Percentiles rank a stretch among this genome's conserved stretches.
Evolutionary conservation across 2,797 vertebrate genomes (phyloP).

Genomic region (Sylvilagus floridanus): DNA sequence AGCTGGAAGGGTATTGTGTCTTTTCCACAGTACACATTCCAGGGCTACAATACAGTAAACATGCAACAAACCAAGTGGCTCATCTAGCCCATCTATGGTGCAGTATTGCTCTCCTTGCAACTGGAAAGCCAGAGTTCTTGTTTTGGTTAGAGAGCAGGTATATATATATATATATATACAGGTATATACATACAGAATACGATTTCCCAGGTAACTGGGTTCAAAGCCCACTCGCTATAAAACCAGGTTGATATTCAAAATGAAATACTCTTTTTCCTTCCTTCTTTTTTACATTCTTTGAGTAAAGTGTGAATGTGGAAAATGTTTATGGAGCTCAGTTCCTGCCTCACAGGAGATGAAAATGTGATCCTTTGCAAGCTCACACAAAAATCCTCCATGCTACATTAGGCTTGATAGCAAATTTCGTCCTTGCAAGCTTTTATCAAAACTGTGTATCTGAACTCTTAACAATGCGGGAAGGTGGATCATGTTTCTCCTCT

Average conservation of each 20-base stretch:
- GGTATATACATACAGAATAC: neutral
- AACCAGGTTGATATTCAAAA: constrained; percentile 66
- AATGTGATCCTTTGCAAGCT: constrained; percentile 88
- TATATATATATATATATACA: neutral
- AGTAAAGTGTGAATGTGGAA: constrained; percentile 85
- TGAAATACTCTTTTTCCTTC: constrained; percentile 56
- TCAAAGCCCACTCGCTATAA: constrained; percentile 51
- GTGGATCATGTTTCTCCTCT: constrained; percentile 66
- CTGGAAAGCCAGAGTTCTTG: constrained; percentile 38
- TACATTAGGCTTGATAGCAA: constrained; percentile 89
- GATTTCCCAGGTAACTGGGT: constrained; percentile 70
- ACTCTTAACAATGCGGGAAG: constrained; percentile 87
- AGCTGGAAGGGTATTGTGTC: neutral
- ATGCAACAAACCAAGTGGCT: neutral
- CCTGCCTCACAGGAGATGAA: constrained; percentile 87
- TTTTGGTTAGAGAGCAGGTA: constrained; percentile 66
- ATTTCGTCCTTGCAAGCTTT: constrained; percentile 89
- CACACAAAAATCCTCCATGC: constrained; percentile 90
- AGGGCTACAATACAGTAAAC: neutral
- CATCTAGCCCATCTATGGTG: neutral
- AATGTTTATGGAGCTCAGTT: constrained; percentile 87
- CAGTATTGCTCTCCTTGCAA: neutral
- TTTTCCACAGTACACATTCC: neutral
- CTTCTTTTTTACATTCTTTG: neutral
- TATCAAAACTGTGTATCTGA: constrained; percentile 89